Conservation (phyloP, 2,113 vertebrate species). For the Eira barbara region DNA sequence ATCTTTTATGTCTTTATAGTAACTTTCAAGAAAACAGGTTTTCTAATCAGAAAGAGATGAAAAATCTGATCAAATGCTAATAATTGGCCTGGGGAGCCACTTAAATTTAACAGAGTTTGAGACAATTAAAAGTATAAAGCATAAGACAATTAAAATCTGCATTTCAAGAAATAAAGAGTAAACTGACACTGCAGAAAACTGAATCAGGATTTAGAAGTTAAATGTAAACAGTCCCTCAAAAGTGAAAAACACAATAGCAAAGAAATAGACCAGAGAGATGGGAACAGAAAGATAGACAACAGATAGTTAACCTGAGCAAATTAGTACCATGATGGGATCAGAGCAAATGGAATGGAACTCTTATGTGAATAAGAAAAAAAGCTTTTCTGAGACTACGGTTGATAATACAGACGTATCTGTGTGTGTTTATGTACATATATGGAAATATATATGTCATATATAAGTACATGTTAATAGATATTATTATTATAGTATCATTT, state of each 20-base stretch:
- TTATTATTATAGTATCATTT: neutral
- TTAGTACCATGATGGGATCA: neutral
- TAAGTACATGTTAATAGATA: neutral
- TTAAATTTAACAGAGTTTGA: neutral
- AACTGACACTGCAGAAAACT: neutral
- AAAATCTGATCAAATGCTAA: neutral
- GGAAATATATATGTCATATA: neutral
- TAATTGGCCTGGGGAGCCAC: neutral
- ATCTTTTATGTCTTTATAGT: neutral
- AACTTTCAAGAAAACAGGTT: neutral
- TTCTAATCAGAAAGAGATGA: neutral
- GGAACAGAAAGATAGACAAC: no score
- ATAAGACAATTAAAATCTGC: neutral
- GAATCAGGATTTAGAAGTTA: neutral
- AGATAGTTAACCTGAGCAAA: neutral
- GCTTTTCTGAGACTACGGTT: neutral
- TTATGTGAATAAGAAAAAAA: neutral
- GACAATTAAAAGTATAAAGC: neutral
- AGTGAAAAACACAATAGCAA: neutral
- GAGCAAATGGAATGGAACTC: neutral
- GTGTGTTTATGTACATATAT: neutral
- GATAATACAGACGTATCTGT: neutral
- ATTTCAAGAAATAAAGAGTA: neutral
- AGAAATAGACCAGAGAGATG: neutral
- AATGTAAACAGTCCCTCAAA: neutral